These are phyloP conservation scores for Ambastaia sidthimunki DNA, from an alignment of 2,797 vertebrate genomes.

Conservation along the genomic window DNA sequence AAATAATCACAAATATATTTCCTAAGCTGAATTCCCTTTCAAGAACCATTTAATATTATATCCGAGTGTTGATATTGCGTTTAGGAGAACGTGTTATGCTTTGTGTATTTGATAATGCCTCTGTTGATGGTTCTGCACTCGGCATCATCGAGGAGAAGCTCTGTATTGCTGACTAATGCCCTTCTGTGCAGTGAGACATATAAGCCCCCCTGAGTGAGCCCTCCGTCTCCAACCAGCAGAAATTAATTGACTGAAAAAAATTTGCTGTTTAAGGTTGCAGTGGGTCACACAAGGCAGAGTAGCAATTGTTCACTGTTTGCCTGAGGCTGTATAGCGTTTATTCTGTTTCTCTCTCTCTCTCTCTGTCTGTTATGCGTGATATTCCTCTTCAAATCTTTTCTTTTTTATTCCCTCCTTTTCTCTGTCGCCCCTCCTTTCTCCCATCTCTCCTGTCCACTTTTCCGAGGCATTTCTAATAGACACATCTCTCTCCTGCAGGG, in stretches of 20 bases:
- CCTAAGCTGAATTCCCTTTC: slow-evolving; percentile 15
- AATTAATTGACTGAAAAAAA: slow-evolving; percentile 89
- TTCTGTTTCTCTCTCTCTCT: slow-evolving; percentile 46
- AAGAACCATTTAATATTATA: slow-evolving; percentile 44
- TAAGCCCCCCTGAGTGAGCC: slow-evolving; percentile 78
- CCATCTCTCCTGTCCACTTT: slow-evolving; percentile 27
- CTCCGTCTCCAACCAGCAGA: slow-evolving; percentile 79
- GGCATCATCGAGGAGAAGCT: slow-evolving; percentile 37
- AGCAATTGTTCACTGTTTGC: slow-evolving; percentile 83
- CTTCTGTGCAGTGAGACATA: slow-evolving; percentile 65
- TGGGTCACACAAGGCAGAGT: slow-evolving; percentile 82
- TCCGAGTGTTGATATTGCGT: slow-evolving; percentile 37
- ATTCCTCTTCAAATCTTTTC: slow-evolving; percentile 33
- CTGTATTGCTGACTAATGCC: slow-evolving; percentile 50
- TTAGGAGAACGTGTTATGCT: slow-evolving; percentile 36
- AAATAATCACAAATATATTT: slow-evolving; percentile 21
- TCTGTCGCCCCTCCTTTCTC: background rate
- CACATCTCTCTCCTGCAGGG: slow-evolving; percentile 42
- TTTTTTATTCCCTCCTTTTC: slow-evolving; percentile 7
- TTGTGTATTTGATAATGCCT: slow-evolving; percentile 46
- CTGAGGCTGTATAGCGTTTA: slow-evolving; percentile 79
- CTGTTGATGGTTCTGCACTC: slow-evolving; percentile 45
- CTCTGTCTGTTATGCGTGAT: slow-evolving; percentile 33
- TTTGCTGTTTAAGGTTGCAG: slow-evolving; percentile 82
- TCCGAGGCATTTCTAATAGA: slow-evolving; percentile 44